Percentiles rank a stretch among this genome's conserved stretches.
Evolutionary conservation across 2,797 vertebrate species (phyloP).

Genomic region (Ispidina picta): DNA sequence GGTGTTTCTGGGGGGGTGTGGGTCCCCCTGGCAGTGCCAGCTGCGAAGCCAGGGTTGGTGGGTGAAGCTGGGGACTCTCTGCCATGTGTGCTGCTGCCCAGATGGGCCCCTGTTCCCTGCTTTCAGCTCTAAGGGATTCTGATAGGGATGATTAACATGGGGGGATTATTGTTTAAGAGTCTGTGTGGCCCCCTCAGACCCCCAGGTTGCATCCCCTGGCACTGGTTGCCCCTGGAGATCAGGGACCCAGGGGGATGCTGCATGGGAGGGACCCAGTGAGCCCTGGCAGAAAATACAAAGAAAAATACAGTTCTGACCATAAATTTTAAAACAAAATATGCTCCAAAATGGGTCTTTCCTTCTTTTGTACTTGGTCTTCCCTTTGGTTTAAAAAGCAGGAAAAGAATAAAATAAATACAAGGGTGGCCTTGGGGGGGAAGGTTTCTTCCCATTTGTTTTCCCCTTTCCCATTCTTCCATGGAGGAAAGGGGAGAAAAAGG

Average conservation of each 20-base stretch:
- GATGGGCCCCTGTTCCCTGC: not conserved
- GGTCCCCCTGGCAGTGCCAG: accelerated
- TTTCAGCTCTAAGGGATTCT: not conserved
- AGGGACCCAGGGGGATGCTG: not conserved
- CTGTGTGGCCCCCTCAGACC: accelerated
- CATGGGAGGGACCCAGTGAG: not conserved
- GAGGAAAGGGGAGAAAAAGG: not conserved
- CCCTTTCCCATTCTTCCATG: not conserved
- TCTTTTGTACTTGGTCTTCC: not conserved
- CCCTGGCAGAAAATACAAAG: not conserved
- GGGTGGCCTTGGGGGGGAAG: not conserved
- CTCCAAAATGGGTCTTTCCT: not conserved
- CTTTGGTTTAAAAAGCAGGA: not conserved
- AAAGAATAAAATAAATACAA: not conserved
- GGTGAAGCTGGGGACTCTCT: not conserved
- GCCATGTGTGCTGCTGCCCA: no score
- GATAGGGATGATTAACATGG: accelerated
- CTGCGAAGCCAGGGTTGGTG: accelerated
- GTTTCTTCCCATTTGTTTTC: not conserved
- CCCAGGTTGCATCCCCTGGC: accelerated
- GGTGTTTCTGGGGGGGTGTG: not conserved
- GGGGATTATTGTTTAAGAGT: not conserved
- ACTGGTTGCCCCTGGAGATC: accelerated
- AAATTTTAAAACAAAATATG: not conserved
- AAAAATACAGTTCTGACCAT: not conserved